Evolutionary conservation across 2,113 vertebrate species (phyloP), one percentile per base, ranked within the genome.

Genomic region (Prolemur simus): DNA sequence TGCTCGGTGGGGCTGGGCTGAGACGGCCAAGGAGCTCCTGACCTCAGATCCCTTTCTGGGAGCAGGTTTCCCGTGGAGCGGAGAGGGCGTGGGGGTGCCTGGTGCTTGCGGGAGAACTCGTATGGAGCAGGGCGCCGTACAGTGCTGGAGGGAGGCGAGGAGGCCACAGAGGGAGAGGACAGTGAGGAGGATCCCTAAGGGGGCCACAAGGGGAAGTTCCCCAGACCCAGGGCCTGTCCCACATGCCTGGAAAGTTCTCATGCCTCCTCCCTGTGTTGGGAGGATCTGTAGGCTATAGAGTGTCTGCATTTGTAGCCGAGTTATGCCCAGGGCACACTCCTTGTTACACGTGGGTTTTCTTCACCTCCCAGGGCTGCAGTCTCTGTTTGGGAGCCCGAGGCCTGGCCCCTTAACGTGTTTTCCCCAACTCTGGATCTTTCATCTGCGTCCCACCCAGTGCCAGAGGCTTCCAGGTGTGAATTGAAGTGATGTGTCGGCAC

Each of bases 381-480:
- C 42, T 20, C 80, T 77, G 96, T 85, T 27, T 37, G 32, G 47
- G 47, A 80, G 83, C 21, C 13, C 21, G 1, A 10, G 37, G 1
- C 66, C 82, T 23, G 52, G 66, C 23, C 5, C 23, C 92, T 97
- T 81, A 87, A 77, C 13, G 2, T 15, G 21, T 60, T 87, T 95
- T 13, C n/a, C 80, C 93, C 47, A 91, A 39, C 37, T 93, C 71
- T 18, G 64, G 49, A 56, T 88, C 29, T 14, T 84, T 91, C 91
- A 93, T 94, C 91, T 97, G 37, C 94, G 96, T 96, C 71, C 88
- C 25, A 45, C 68, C 18, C 39, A 93, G 76, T 78, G 8, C 96
- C 49, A 58, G 84, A 93, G 92, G 45, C 88, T 95, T 96, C 87
- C 98, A 98, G 98, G 94, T 95, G 93, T 87, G 95, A 81, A 60